Evolutionary conservation across 1,140 invertebrate genomes (phyloP).

Genomic region (Eufriesea mexicana): DNA sequence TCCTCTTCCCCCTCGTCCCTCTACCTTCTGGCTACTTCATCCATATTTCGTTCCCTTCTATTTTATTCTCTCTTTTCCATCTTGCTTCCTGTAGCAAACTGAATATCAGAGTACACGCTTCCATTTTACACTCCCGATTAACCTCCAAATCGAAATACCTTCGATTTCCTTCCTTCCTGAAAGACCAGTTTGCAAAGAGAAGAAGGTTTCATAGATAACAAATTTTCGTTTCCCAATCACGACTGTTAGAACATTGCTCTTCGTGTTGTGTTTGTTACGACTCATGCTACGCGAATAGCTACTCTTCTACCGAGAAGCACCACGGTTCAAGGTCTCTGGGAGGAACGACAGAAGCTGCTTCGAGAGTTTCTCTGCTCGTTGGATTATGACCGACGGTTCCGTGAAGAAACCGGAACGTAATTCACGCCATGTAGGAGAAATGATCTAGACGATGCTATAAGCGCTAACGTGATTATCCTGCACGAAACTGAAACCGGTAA

Average conservation of each 20-base stretch:
- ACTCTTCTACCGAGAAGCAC: background rate
- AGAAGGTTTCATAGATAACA: too few relatives aligned
- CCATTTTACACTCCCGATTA: too few relatives aligned
- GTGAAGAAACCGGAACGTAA: constrained; percentile 6
- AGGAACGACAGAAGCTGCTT: background rate
- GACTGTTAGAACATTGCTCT: too few relatives aligned
- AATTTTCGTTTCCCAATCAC: too few relatives aligned
- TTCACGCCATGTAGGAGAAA: background rate
- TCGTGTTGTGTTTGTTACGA: background rate
- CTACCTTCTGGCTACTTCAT: background rate
- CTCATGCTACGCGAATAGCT: background rate
- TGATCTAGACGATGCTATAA: background rate
- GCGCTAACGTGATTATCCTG: background rate
- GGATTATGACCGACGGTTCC: background rate
- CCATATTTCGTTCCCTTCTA: background rate
- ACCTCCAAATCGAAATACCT: too few relatives aligned
- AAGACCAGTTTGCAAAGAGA: too few relatives aligned
- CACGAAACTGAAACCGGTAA: background rate
- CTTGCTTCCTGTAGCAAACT: too few relatives aligned
- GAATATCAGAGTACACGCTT: too few relatives aligned
- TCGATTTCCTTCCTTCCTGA: too few relatives aligned
- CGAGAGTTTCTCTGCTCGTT: constrained; percentile 9
- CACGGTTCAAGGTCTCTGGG: constrained; percentile 23
- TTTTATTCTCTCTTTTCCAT: background rate
- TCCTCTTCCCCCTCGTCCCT: background rate